Evolutionary conservation across 2,113 vertebrate genomes (phyloP).

Genomic region (Rhabdornis inornatus): DNA sequence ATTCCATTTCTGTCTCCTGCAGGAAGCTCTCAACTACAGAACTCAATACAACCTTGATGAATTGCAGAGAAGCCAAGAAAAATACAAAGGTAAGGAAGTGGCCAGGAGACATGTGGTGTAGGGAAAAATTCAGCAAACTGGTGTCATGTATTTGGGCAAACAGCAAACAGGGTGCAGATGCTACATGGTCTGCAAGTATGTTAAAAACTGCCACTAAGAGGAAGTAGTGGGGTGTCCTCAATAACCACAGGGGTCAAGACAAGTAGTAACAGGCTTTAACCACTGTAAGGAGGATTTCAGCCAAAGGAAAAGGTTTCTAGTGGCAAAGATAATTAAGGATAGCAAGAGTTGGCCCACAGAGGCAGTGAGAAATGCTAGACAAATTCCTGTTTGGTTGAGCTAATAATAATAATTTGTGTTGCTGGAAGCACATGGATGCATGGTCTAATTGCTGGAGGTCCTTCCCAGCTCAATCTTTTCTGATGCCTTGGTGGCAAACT

Average conservation of each 20-base stretch:
- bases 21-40: neutral
- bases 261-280: neutral
- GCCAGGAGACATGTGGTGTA: neutral
- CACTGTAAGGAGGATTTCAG: neutral
- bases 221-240: neutral
- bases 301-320: neutral
- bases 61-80: neutral
- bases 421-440: neutral
- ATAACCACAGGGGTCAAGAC: neutral
- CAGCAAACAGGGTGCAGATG: neutral
- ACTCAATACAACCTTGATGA: neutral
- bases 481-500: neutral
- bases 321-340: neutral
- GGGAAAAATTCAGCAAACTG: neutral
- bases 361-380: neutral
- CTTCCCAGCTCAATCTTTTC: neutral
- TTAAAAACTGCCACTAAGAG: neutral
- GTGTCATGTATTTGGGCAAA: neutral
- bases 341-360: neutral
- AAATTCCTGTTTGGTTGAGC: neutral
- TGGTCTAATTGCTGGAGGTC: neutral
- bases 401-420: neutral
- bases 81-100: neutral
- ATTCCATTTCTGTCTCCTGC: neutral
- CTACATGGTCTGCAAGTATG: fast-evolving